phyloP scores from a whole-genome alignment of 2,797 vertebrate species.

The Helarctos malayanus region DNA sequence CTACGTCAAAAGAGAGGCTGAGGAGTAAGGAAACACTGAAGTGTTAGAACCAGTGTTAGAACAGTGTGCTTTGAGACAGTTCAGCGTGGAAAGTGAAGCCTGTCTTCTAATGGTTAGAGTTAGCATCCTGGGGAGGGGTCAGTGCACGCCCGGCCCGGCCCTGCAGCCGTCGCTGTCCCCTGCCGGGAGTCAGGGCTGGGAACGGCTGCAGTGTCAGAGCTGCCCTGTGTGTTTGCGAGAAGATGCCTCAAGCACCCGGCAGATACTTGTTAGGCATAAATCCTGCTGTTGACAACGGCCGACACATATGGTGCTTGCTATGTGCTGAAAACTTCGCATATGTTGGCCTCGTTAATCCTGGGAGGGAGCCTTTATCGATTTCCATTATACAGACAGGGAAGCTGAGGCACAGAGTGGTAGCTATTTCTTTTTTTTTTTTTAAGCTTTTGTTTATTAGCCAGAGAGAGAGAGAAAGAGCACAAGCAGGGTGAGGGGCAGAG shows the following conservation, averaged over 20 bases:
- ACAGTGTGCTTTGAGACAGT: not conserved
- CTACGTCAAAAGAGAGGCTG: not conserved
- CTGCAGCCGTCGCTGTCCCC: not conserved
- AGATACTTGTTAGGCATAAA: not conserved
- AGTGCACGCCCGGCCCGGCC: accelerated
- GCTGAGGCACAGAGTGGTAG: not conserved
- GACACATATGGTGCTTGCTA: not conserved
- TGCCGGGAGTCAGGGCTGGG: not conserved
- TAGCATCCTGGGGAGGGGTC: not conserved
- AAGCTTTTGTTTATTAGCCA: too few relatives aligned
- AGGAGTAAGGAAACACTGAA: not conserved
- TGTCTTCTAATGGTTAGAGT: not conserved
- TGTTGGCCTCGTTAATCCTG: not conserved
- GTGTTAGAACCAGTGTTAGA: not conserved
- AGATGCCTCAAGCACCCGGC: not conserved
- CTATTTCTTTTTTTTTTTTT: not conserved
- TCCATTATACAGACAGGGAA: not conserved
- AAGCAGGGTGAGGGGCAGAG: too few relatives aligned
- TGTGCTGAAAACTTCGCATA: accelerated
- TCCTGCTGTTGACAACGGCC: not conserved
- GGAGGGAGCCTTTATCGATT: not conserved
- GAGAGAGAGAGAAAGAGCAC: too few relatives aligned
- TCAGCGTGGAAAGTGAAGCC: not conserved
- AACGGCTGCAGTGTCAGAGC: not conserved
- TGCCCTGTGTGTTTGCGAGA: not conserved